Evolutionary conservation across 2,888 invertebrate species (phyloP).

Genomic region (Drosophila meridiana): DNA sequence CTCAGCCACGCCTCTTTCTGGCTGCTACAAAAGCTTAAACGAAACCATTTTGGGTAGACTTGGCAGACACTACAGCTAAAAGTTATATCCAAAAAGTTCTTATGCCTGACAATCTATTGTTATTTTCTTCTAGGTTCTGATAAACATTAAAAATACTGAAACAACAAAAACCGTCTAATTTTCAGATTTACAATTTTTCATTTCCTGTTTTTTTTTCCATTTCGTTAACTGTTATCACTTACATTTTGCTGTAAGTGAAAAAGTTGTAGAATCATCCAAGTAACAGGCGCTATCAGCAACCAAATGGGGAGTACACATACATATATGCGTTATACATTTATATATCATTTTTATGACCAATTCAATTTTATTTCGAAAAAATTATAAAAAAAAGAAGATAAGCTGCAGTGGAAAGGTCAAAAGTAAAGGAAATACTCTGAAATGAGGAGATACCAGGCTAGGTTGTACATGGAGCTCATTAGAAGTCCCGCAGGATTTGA

Average conservation of each 20-base stretch:
- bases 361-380: slow-evolving; percentile 30
- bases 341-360: slow-evolving; percentile 56
- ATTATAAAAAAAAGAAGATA: slow-evolving; percentile 25
- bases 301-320: slow-evolving; percentile 36
- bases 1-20: too few relatives aligned
- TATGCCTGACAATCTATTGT: not conserved
- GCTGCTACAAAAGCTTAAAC: too few relatives aligned
- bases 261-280: slow-evolving; percentile 28
- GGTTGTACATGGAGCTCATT: not conserved
- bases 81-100: too few relatives aligned
- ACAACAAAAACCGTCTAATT: not conserved
- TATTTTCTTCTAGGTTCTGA: not conserved
- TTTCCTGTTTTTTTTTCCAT: not conserved
- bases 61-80: too few relatives aligned
- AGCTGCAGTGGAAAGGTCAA: slow-evolving; percentile 32
- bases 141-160: not conserved
- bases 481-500: not conserved
- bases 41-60: too few relatives aligned
- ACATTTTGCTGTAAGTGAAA: slow-evolving; percentile 28
- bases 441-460: not conserved
- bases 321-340: slow-evolving; percentile 3
- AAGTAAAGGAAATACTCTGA: not conserved
- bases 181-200: not conserved
- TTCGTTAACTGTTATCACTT: slow-evolving; percentile 30
- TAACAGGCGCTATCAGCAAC: slow-evolving; percentile 36